phyloP scores from a whole-genome alignment of 2,888 invertebrate genomes.

The Clivina fossor region DNA sequence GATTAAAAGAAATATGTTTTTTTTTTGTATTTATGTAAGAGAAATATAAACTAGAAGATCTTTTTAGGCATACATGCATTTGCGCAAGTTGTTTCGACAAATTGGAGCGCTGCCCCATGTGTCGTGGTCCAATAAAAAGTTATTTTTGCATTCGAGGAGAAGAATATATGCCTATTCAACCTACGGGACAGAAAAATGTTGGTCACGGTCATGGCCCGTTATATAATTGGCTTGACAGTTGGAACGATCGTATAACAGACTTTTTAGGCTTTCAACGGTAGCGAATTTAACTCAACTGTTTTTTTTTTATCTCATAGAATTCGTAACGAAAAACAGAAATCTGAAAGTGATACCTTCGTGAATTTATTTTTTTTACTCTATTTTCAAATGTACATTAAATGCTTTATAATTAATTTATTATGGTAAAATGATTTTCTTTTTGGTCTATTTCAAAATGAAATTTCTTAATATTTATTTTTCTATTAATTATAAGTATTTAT shows the following conservation, averaged over 20 bases:
- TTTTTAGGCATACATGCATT: conserved; percentile 75
- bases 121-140: conserved; percentile 77
- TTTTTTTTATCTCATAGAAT: neutral
- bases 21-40: too few species aligned
- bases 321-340: too few species aligned
- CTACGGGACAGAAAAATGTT: conserved; percentile 39
- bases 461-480: too few species aligned
- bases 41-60: too few species aligned
- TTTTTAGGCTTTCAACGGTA: conserved; percentile 70
- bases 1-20: too few species aligned
- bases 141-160: conserved; percentile 82
- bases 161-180: conserved; percentile 63
- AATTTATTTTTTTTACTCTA: too few species aligned
- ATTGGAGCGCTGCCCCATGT: conserved; percentile 84
- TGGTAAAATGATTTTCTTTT: too few species aligned
- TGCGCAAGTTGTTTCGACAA: conserved; percentile 80
- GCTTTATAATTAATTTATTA: too few species aligned
- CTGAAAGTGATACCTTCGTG: too few species aligned
- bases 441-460: too few species aligned
- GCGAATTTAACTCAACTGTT: conserved; percentile 16
- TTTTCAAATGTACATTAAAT: too few species aligned
- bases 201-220: conserved; percentile 51
- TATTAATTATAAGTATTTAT: too few species aligned
- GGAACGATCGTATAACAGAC: conserved; percentile 73
- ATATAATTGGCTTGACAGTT: conserved; percentile 60